Conservation (phyloP, 1,140 invertebrate genomes). For the Brachionus koreanus region DNA sequence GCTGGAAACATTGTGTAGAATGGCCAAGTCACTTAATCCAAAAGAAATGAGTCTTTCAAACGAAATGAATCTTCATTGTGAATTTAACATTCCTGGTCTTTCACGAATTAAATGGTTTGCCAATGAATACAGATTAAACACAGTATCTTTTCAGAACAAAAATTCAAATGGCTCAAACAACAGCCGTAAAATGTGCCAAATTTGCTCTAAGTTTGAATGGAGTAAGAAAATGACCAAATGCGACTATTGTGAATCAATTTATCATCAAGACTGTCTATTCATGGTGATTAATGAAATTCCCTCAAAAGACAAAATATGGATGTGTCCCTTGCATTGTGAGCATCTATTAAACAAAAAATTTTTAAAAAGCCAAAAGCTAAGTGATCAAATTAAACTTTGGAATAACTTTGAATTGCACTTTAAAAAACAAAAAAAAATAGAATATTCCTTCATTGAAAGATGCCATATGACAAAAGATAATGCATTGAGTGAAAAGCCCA, state of each 20-base stretch:
- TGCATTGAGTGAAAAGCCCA: neutral
- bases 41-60: slow-evolving; percentile 74
- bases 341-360: slow-evolving; percentile 49
- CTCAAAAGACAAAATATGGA: slow-evolving; percentile 72
- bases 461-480: neutral
- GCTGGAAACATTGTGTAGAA: slow-evolving; percentile 72
- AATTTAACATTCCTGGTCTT: neutral
- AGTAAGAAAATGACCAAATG: slow-evolving; percentile 76
- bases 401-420: neutral
- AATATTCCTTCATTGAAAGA: neutral
- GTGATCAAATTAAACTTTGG: neutral
- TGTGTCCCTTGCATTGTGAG: slow-evolving; percentile 93
- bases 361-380: neutral
- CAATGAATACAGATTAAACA: neutral
- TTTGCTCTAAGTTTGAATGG: slow-evolving; percentile 69
- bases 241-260: slow-evolving; percentile 84
- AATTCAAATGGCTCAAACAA: neutral
- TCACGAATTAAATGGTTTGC: slow-evolving; percentile 16
- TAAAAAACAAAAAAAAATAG: neutral
- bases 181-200: neutral
- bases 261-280: slow-evolving; percentile 86
- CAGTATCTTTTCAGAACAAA: neutral
- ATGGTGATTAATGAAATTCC: slow-evolving; percentile 82
- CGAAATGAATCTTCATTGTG: neutral
- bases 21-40: slow-evolving; percentile 77